These are phyloP conservation scores for Rhynchotus rufescens DNA, from an alignment of 2,797 vertebrate species.

Conservation along the genomic window DNA sequence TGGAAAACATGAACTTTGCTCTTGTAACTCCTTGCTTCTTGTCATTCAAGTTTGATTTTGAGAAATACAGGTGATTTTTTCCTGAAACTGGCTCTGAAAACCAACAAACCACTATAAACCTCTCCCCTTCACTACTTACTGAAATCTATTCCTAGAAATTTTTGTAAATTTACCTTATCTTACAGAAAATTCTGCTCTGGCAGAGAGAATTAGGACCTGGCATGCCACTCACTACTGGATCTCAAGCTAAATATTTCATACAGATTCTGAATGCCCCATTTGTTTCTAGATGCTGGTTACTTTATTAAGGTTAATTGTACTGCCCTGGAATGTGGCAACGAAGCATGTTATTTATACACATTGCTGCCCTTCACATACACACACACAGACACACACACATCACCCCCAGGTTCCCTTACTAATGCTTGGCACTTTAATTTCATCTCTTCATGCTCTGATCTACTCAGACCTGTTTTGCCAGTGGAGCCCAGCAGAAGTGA, in stretches of 20 bases:
- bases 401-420: not conserved
- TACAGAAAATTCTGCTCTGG: not conserved
- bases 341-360: slow-evolving; percentile 40
- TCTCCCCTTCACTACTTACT: not conserved
- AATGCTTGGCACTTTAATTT: not conserved
- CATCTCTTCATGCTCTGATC: not conserved
- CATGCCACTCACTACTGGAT: not conserved
- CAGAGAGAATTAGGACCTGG: not conserved
- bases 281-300: slow-evolving; percentile 64
- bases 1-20: not conserved
- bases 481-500: not conserved
- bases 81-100: not conserved
- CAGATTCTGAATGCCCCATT: slow-evolving; percentile 57
- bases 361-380: slow-evolving; percentile 8
- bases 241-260: slow-evolving; percentile 52
- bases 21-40: not conserved
- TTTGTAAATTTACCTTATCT: not conserved
- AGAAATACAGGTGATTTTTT: not conserved
- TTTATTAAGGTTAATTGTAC: slow-evolving; percentile 69
- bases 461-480: not conserved
- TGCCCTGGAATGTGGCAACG: slow-evolving; percentile 39
- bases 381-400: no score
- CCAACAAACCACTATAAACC: not conserved
- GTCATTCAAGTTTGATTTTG: not conserved
- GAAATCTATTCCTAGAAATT: not conserved